A percentile compares a stretch with the other conserved stretches of the same genome.
phyloP scores from a whole-genome alignment of 2,888 invertebrate genomes.

The Dryadula phaetusa region DNA sequence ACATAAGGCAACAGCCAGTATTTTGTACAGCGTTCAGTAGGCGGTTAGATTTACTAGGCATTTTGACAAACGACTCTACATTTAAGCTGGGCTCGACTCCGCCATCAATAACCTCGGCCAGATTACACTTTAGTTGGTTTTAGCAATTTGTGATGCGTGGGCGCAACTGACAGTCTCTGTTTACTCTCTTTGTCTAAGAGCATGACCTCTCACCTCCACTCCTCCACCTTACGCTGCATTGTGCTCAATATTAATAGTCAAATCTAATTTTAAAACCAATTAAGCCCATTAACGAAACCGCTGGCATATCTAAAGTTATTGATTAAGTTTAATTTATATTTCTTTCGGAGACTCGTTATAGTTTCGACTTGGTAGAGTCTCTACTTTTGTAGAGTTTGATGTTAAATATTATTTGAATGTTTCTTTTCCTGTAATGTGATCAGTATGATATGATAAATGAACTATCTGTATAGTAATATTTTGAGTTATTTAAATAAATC shows the following conservation, averaged over 20 bases:
- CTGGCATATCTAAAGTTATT: not conserved
- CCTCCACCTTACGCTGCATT: not conserved
- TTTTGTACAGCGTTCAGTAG: conserved; percentile 6
- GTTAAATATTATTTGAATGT: no score
- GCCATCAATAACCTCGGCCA: conserved; percentile 14
- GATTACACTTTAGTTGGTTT: conserved; percentile 19
- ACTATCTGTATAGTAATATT: no score
- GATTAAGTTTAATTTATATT: not conserved
- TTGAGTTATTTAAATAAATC: no score
- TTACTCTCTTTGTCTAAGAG: conserved; percentile 1
- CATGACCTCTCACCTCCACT: conserved; percentile 17
- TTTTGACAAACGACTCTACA: conserved; percentile 15
- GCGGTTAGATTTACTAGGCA: conserved; percentile 20
- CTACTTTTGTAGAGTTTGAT: not conserved
- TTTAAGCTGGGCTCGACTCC: conserved; percentile 3
- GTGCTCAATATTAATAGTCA: not conserved
- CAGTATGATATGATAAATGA: no score
- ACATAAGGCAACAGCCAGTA: not conserved
- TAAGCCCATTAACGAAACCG: not conserved
- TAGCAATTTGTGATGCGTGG: conserved; percentile 21
- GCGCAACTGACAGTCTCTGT: not conserved
- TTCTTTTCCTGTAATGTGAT: no score
- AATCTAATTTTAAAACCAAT: not conserved
- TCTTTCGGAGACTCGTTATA: not conserved
- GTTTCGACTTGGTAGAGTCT: not conserved